A percentile compares a stretch with the other conserved stretches of the same genome.
Evolutionary conservation across 2,888 invertebrate genomes (phyloP).

Genomic region (Drepana falcataria): DNA sequence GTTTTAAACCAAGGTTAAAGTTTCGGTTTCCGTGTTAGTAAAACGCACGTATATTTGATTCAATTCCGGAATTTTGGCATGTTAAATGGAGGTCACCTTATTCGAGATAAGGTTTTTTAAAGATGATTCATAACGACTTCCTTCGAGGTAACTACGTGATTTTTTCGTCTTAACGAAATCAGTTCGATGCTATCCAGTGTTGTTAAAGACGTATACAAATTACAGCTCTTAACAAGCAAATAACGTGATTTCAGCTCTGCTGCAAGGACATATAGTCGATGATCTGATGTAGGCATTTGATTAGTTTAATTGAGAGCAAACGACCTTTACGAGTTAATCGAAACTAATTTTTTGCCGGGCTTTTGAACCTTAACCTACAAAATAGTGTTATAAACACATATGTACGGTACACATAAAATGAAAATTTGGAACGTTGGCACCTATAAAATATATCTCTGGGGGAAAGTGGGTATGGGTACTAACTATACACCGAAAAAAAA

Average conservation of each 20-base stretch:
- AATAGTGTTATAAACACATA: not conserved
- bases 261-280: not conserved
- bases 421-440: too few relatives aligned
- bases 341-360: not conserved
- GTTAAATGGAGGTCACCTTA: conserved; percentile 40
- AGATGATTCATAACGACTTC: conserved; percentile 66
- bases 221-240: not conserved
- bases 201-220: not conserved
- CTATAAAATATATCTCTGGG: too few relatives aligned
- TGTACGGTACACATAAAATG: too few relatives aligned
- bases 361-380: not conserved
- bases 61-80: conserved; percentile 62
- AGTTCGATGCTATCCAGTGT: not conserved
- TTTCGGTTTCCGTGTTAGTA: conserved; percentile 36
- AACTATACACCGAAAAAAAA: not conserved
- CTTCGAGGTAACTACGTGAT: conserved; percentile 41
- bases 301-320: conserved; percentile 3
- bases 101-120: conserved; percentile 43
- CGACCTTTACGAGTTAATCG: conserved; percentile 1
- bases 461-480: too few relatives aligned
- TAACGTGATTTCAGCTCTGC: not conserved
- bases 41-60: conserved; percentile 28
- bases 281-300: not conserved
- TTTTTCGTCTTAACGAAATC: not conserved
- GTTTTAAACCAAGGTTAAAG: conserved; percentile 30